Conservation (phyloP, 2,888 invertebrate species). For the Nymphalis urticae region DNA sequence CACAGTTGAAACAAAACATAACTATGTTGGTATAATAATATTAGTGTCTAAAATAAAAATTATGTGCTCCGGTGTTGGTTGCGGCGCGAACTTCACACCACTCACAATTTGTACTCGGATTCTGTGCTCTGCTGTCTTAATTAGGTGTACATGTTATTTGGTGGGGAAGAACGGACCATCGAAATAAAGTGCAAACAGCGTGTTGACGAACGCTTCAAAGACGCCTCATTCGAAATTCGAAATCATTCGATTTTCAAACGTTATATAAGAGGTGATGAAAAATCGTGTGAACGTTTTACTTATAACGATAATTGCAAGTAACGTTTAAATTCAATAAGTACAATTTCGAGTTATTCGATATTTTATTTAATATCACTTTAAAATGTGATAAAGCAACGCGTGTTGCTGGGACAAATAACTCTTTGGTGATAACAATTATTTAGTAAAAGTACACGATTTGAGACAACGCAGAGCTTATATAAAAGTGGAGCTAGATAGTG, state of each 20-base stretch:
- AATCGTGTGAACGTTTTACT: neutral
- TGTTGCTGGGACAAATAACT: slow-evolving; percentile 20
- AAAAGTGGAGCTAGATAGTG: slow-evolving; percentile 46
- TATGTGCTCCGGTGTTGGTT: slow-evolving; percentile 48
- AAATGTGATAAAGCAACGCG: slow-evolving; percentile 8
- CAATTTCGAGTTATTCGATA: neutral
- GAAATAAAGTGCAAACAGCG: slow-evolving; percentile 26
- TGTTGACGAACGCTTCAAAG: slow-evolving; percentile 12
- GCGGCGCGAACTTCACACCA: slow-evolving; percentile 36
- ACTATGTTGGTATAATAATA: slow-evolving; percentile 64
- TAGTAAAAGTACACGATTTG: slow-evolving; percentile 29
- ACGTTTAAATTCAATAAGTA: slow-evolving; percentile 2
- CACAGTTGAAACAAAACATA: slow-evolving; percentile 83
- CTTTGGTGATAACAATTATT: neutral
- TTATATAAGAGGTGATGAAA: neutral
- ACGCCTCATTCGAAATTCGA: too few species aligned
- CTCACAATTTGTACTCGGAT: slow-evolving; percentile 67
- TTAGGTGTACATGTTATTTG: slow-evolving; percentile 40
- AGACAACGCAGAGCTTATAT: slow-evolving; percentile 65
- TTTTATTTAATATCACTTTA: neutral
- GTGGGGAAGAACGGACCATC: slow-evolving; percentile 18
- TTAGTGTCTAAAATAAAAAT: slow-evolving; percentile 71
- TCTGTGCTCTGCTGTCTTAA: slow-evolving; percentile 72
- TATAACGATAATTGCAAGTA: neutral
- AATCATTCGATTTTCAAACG: slow-evolving; percentile 16